phyloP scores from a whole-genome alignment of 2,113 vertebrate genomes.

The Ptychochromis oligacanthus region DNA sequence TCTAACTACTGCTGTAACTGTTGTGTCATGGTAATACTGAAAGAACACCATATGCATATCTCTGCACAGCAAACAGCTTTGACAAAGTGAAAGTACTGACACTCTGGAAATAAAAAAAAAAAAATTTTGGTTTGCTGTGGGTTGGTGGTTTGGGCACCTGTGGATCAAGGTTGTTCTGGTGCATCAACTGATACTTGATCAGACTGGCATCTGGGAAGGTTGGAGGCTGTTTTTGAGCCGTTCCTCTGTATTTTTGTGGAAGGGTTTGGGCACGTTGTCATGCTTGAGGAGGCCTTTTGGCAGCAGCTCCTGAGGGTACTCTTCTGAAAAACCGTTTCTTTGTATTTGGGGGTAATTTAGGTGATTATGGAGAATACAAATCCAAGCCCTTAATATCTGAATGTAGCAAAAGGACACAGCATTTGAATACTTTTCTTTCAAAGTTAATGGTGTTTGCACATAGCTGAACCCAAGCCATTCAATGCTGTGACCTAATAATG shows the following conservation, averaged over 20 bases:
- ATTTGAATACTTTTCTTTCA: neutral
- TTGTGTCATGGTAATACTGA: neutral
- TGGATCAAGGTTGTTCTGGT: neutral
- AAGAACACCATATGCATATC: neutral
- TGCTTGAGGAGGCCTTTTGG: neutral
- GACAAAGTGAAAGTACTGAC: no score
- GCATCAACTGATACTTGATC: neutral
- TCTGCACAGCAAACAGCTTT: neutral
- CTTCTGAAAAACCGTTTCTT: neutral
- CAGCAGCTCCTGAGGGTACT: rapidly evolving
- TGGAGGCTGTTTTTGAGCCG: neutral
- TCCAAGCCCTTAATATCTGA: neutral
- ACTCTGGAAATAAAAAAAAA: no score
- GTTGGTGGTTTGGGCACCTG: neutral
- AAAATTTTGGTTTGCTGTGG: rapidly evolving
- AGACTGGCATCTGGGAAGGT: neutral
- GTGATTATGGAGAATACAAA: neutral
- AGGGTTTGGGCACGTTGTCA: neutral
- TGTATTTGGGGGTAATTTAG: neutral
- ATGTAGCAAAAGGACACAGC: neutral
- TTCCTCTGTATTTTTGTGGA: neutral
- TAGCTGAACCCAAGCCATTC: neutral
- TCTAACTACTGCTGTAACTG: neutral
- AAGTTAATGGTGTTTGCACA: neutral
- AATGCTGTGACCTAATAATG: neutral